These are phyloP conservation scores for Caenorhabditis sp. DNA, from an alignment of 2,888 invertebrate genomes.

Conservation along the genomic window DNA sequence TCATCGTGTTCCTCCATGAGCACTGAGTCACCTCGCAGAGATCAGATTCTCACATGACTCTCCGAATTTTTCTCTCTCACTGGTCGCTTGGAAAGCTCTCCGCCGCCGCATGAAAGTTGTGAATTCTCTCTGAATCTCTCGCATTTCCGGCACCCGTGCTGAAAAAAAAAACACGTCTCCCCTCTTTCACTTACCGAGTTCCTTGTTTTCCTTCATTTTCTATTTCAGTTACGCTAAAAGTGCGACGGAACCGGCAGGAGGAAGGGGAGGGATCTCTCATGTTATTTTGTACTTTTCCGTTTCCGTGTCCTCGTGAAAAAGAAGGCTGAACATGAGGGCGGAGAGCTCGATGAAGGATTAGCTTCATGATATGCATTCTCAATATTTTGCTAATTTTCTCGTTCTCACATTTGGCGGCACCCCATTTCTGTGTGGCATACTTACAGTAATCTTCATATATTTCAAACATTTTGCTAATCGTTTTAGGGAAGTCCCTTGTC, in stretches of 20 bases:
- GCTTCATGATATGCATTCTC: neutral
- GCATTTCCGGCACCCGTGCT: neutral
- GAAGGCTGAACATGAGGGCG: neutral
- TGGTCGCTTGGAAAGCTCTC: too few species aligned
- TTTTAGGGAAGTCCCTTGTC: too few species aligned
- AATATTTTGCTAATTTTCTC: too few species aligned
- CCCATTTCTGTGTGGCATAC: too few species aligned
- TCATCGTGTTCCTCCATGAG: too few species aligned
- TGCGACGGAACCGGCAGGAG: neutral
- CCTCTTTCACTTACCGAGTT: neutral
- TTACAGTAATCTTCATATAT: too few species aligned
- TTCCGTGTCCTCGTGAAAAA: slow-evolving; percentile 1
- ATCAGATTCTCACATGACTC: slow-evolving; percentile 1
- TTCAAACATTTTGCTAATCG: too few species aligned
- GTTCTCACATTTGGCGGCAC: too few species aligned
- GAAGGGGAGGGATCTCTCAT: slow-evolving; percentile 5
- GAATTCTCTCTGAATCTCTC: neutral
- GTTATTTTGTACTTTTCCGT: slow-evolving; percentile 8
- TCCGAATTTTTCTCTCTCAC: too few species aligned
- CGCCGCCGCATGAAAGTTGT: too few species aligned
- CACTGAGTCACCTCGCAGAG: neutral
- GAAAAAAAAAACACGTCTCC: neutral
- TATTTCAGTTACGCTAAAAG: neutral
- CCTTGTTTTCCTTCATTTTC: slow-evolving; percentile 4
- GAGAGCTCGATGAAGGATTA: neutral